phyloP scores from a whole-genome alignment of 2,113 vertebrate genomes.

The Rhinoptilus africanus region DNA sequence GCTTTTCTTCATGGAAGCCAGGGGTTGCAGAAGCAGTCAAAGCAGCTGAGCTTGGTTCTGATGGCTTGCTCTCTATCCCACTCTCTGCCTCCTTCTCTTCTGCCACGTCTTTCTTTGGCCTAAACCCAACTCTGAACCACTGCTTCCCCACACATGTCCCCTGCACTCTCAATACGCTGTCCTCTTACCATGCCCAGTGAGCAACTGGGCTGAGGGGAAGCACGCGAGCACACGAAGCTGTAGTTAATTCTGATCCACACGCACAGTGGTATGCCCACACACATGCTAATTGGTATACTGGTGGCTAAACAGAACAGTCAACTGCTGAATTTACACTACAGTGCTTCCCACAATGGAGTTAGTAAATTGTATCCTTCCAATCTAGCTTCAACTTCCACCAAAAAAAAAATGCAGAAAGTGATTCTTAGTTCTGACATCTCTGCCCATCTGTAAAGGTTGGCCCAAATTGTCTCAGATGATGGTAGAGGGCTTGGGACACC shows the following conservation, averaged over 20 bases:
- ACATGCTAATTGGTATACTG: not conserved
- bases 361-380: not conserved
- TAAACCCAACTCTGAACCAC: not conserved
- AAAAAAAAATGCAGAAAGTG: not conserved
- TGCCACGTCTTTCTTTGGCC: not conserved
- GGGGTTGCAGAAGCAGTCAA: not conserved
- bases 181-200: not conserved
- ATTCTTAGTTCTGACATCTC: not conserved
- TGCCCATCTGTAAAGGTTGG: not conserved
- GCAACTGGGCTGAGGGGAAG: not conserved
- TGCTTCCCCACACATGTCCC: not conserved
- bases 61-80: not conserved
- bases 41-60: not conserved
- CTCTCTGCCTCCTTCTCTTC: not conserved
- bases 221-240: not conserved
- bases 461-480: not conserved
- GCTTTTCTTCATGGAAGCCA: not conserved
- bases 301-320: constrained; percentile 30
- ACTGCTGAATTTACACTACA: constrained; percentile 26
- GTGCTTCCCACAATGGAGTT: constrained; percentile 18
- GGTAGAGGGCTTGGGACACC: not conserved
- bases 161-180: not conserved
- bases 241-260: constrained; percentile 9
- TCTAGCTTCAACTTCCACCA: not conserved
- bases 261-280: not conserved